phyloP scores from a whole-genome alignment of 1,140 invertebrate genomes.

The Ganaspis sp. region DNA sequence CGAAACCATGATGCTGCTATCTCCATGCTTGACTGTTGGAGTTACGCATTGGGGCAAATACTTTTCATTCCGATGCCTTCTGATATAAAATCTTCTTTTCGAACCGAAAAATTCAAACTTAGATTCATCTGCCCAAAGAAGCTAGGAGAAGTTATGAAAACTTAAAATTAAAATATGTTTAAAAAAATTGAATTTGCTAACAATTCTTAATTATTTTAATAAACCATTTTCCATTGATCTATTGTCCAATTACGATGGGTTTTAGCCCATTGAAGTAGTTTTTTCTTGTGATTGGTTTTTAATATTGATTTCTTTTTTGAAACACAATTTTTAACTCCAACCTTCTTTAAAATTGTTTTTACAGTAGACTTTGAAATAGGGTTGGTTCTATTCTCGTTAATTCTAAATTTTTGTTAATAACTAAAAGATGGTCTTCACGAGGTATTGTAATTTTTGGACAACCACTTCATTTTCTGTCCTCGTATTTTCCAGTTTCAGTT shows the following conservation, averaged over 20 bases:
- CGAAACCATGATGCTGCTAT: constrained; percentile 58
- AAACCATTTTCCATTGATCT: constrained; percentile 35
- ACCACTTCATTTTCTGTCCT: not conserved
- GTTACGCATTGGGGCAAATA: constrained; percentile 43
- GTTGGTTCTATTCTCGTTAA: constrained; percentile 17
- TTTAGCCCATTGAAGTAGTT: constrained; percentile 40
- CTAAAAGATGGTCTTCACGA: not conserved
- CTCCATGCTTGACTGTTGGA: constrained; percentile 58
- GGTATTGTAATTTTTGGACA: not conserved
- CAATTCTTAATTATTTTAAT: not conserved
- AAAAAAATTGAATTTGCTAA: not conserved
- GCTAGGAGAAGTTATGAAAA: not conserved
- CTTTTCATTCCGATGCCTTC: constrained; percentile 45
- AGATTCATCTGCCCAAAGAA: constrained; percentile 50
- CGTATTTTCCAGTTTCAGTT: not conserved
- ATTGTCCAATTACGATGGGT: constrained; percentile 38
- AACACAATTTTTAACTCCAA: not conserved
- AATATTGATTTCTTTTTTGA: constrained; percentile 35
- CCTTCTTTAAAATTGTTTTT: not conserved
- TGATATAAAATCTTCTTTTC: constrained; percentile 46
- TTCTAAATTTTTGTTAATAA: not conserved
- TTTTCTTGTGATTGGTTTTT: constrained; percentile 30
- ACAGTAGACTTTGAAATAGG: not conserved
- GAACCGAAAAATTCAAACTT: constrained; percentile 57
- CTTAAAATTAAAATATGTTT: not conserved